These are phyloP conservation scores for Nemurella pictetii DNA, from an alignment of 2,888 invertebrate species.

Conservation along the genomic window DNA sequence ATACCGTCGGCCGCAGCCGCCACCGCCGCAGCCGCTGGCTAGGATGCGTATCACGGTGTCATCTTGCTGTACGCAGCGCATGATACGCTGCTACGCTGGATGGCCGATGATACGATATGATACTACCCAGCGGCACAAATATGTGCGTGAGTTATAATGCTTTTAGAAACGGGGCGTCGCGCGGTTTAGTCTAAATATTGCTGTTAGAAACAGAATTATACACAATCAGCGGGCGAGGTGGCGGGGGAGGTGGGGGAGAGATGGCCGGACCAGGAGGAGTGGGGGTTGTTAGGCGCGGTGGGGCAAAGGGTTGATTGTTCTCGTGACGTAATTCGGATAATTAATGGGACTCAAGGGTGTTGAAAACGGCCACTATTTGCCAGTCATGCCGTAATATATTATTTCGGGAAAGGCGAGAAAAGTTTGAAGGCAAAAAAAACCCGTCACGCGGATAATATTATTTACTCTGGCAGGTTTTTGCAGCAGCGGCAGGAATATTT, in stretches of 20 bases:
- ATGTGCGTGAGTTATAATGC: not conserved
- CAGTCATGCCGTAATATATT: not conserved
- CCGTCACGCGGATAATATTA: not conserved
- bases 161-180: not conserved
- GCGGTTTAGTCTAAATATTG: not conserved
- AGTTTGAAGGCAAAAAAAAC: not conserved
- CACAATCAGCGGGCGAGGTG: not conserved
- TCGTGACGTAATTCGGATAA: slow-evolving; percentile 6
- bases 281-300: no score
- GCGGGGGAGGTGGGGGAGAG: not conserved
- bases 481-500: not conserved
- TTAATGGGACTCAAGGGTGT: slow-evolving; percentile 11
- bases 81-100: not conserved
- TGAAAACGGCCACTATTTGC: not conserved
- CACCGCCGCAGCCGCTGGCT: not conserved
- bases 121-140: not conserved
- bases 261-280: not conserved
- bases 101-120: no score
- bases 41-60: not conserved
- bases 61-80: not conserved
- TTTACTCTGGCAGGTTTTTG: not conserved
- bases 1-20: no score
- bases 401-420: not conserved
- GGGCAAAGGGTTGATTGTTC: not conserved
- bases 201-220: not conserved